phyloP scores from a whole-genome alignment of 2,113 vertebrate species.

The Lophius piscatorius region DNA sequence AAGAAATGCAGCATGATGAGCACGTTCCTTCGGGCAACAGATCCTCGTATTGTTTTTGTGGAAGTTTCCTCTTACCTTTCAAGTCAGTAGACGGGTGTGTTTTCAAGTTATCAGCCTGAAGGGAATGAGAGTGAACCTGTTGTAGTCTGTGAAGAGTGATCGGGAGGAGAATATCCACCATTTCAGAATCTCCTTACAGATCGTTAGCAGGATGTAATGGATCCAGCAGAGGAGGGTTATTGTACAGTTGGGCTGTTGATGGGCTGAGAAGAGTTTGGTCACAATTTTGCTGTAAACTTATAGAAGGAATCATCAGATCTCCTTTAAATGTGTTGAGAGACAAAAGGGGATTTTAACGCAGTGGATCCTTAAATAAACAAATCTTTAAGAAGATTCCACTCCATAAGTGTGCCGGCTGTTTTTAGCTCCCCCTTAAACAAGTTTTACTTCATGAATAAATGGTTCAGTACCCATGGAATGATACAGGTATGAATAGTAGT shows the following conservation, averaged over 20 bases:
- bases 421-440: conserved; percentile 21
- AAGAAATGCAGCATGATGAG: conserved; percentile 4
- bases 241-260: conserved; percentile 18
- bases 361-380: neutral
- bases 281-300: neutral
- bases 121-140: conserved; percentile 19
- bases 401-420: too few species aligned
- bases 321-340: neutral
- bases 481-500: conserved; percentile 8
- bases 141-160: conserved; percentile 13
- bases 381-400: too few species aligned
- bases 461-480: conserved; percentile 1
- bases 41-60: neutral
- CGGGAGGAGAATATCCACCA: neutral
- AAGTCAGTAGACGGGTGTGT: conserved; percentile 47
- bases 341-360: neutral
- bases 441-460: conserved; percentile 27
- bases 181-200: conserved; percentile 15
- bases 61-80: conserved; percentile 47
- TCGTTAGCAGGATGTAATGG: conserved; percentile 14
- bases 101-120: conserved; percentile 12
- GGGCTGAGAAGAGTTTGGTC: conserved; percentile 39
- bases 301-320: neutral
- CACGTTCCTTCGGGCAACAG: conserved; percentile 28
- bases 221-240: conserved; percentile 12